These are phyloP conservation scores for Lymantria dispar DNA, from an alignment of 2,888 invertebrate species.

Conservation along the genomic window DNA sequence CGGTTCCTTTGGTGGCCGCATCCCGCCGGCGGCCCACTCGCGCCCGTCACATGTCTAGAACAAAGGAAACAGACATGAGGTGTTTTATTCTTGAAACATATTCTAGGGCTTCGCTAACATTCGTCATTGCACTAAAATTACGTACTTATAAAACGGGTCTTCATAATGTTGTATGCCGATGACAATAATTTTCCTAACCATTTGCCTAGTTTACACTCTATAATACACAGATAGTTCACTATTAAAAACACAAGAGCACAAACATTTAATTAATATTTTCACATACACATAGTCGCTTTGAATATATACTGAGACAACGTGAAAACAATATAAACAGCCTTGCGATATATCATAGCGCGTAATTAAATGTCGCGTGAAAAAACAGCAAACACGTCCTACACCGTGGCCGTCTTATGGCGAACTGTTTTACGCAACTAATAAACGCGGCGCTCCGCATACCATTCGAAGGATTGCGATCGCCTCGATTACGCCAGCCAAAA, in stretches of 20 bases:
- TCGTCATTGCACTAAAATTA: constrained; percentile 18
- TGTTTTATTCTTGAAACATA: constrained; percentile 6
- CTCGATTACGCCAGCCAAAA: constrained; percentile 68
- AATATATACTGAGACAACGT: constrained; percentile 45
- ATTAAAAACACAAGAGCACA: constrained; percentile 41
- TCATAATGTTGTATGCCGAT: constrained; percentile 74
- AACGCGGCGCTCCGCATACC: constrained; percentile 64
- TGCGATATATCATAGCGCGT: constrained; percentile 56
- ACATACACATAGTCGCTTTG: constrained; percentile 54
- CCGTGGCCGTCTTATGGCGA: constrained; percentile 48
- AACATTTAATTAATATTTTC: constrained; percentile 50
- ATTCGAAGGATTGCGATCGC: constrained; percentile 74
- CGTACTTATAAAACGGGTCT: constrained; percentile 76
- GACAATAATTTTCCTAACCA: constrained; percentile 76
- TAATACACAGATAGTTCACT: constrained; percentile 46
- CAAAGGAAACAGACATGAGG: constrained; percentile 46
- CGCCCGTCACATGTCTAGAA: constrained; percentile 75
- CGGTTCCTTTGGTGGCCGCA: constrained; percentile 93
- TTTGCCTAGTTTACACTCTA: constrained; percentile 50
- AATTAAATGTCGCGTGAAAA: constrained; percentile 46
- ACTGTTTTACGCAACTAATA: constrained; percentile 63
- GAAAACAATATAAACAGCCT: constrained; percentile 56
- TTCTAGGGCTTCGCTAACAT: not conserved
- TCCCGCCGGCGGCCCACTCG: constrained; percentile 73
- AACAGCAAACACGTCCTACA: constrained; percentile 50